Evolutionary conservation across 1,140 invertebrate genomes (phyloP).

Genomic region (Mercenaria mercenaria): DNA sequence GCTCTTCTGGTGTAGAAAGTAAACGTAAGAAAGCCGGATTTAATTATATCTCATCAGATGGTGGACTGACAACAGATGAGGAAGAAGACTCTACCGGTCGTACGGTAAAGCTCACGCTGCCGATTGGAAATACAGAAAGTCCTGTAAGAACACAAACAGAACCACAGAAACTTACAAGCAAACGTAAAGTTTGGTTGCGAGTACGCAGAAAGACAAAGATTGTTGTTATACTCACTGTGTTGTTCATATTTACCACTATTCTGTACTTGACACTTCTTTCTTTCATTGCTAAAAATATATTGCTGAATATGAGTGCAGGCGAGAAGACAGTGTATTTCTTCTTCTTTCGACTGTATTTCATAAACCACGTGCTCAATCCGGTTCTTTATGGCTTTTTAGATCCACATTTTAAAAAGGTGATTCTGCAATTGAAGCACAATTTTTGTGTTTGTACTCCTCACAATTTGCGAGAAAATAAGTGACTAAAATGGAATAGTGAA

Average conservation of each 20-base stretch:
- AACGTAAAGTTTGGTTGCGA: not conserved
- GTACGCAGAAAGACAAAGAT: slow-evolving; percentile 49
- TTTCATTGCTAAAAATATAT: slow-evolving; percentile 29
- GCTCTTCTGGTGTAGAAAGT: not conserved
- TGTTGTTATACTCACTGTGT: slow-evolving; percentile 29
- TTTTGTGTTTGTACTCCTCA: not conserved
- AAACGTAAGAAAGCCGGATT: not conserved
- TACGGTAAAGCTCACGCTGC: not conserved
- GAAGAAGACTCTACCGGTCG: not conserved
- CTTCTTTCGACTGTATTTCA: slow-evolving; percentile 40
- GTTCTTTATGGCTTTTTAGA: slow-evolving; percentile 48
- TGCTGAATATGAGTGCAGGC: not conserved
- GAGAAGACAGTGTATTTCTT: slow-evolving; percentile 41
- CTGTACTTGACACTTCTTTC: slow-evolving; percentile 45
- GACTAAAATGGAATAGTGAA: too few species aligned
- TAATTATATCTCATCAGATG: slow-evolving; percentile 7
- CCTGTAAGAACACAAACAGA: too few species aligned
- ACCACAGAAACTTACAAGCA: too few species aligned
- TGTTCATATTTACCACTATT: slow-evolving; percentile 37
- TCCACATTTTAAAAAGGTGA: slow-evolving; percentile 36
- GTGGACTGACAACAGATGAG: slow-evolving; percentile 1
- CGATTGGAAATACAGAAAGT: too few species aligned
- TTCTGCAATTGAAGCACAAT: not conserved
- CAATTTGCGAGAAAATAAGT: too few species aligned
- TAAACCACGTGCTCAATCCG: slow-evolving; percentile 60